Evolutionary conservation across 2,113 vertebrate genomes (phyloP).

Genomic region (Dunckerocampus dactyliophorus): DNA sequence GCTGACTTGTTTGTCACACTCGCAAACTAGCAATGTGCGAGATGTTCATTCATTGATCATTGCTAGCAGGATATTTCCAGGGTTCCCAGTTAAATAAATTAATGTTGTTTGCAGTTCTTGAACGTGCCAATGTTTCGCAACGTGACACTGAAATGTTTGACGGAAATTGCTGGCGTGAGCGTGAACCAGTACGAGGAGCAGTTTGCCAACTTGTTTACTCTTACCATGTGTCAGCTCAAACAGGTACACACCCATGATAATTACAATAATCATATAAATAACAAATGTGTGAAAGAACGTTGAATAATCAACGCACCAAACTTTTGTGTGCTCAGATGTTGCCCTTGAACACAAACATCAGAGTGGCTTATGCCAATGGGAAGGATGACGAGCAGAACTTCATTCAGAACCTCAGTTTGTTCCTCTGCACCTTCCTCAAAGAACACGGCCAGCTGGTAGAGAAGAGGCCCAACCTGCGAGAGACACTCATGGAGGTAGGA

Average conservation of each 20-base stretch:
- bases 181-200: slow-evolving; percentile 98
- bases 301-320: no score
- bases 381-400: slow-evolving; percentile 99
- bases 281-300: no score
- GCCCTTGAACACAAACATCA: slow-evolving; percentile 97
- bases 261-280: no score
- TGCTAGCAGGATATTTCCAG: no score
- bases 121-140: slow-evolving; percentile 99
- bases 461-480: slow-evolving; percentile 92
- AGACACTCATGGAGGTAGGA: slow-evolving; percentile 94
- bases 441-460: slow-evolving; percentile 97
- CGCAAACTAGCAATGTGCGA: no score
- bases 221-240: slow-evolving; percentile 99
- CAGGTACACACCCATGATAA: slow-evolving; percentile 72
- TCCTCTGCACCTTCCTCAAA: slow-evolving; percentile 98
- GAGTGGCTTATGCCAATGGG: slow-evolving; percentile 92
- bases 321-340: slow-evolving; percentile 80
- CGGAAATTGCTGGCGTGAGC: slow-evolving; percentile 96
- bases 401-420: slow-evolving; percentile 98
- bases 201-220: slow-evolving; percentile 93
- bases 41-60: no score
- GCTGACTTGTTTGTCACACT: no score
- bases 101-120: slow-evolving; percentile 78
- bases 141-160: slow-evolving; percentile 97
- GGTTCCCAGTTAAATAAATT: no score